Percentiles rank a stretch among this genome's conserved stretches.
Conservation (phyloP, 1,140 invertebrate species). For the Chlorops oryzae region DNA sequence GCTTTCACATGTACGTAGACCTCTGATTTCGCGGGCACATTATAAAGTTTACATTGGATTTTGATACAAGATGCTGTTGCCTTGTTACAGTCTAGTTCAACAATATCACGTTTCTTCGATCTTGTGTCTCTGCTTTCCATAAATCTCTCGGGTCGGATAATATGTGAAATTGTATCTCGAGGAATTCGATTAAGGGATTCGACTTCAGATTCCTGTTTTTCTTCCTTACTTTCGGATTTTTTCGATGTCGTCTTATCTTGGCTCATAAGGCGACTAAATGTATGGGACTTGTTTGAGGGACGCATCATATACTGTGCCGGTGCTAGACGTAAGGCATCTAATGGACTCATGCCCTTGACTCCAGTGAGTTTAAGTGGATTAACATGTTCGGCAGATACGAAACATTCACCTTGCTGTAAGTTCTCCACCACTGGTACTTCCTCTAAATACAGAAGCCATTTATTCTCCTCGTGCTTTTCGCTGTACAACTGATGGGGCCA, state of each 20-base stretch:
- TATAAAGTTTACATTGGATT: constrained; percentile 73
- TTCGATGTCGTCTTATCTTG: constrained; percentile 13
- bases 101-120: constrained; percentile 64
- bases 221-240: constrained; percentile 1
- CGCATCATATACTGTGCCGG: constrained; percentile 33
- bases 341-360: constrained; percentile 36
- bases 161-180: constrained; percentile 62
- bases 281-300: constrained; percentile 20
- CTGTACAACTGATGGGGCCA: constrained; percentile 88
- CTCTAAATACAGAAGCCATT: constrained; percentile 88
- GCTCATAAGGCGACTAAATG: constrained; percentile 2
- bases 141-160: constrained; percentile 65
- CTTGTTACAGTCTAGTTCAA: constrained; percentile 73
- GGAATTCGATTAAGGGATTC: constrained; percentile 42
- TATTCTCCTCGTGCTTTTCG: constrained; percentile 62
- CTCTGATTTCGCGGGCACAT: constrained; percentile 65
- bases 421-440: constrained; percentile 66
- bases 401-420: constrained; percentile 60
- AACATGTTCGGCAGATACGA: constrained; percentile 52
- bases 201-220: constrained; percentile 9
- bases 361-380: constrained; percentile 64
- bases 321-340: constrained; percentile 19
- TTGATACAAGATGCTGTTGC: constrained; percentile 80
- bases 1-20: constrained; percentile 73
- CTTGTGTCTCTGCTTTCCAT: constrained; percentile 54